Base-by-base conservation (phyloP, 2,888 invertebrate genomes). In the Incurvaria masculella region DNA sequence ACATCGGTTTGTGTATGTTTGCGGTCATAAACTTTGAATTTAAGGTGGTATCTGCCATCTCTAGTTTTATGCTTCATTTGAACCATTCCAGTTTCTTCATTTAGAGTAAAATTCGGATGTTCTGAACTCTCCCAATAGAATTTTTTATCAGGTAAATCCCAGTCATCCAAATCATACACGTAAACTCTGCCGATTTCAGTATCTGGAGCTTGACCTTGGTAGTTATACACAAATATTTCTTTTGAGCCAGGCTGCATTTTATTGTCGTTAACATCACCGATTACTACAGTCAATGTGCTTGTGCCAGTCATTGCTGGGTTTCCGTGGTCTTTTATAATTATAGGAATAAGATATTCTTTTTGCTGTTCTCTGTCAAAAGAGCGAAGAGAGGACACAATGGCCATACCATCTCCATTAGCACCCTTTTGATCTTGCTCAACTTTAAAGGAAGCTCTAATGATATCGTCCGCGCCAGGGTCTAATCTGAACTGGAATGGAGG, bases 221-320 rank as follows among this genome's bases (percentile, higher is more conserved):
- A 99, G 72, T 96, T 97, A 72, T 98, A 98, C 2, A 97, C 95
- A 64, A 96, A 91, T 61, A 99, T 95, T 56, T 96, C 91, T 79
- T 98, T 98, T 4, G 92, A 89, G 1, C 98, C 99, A 0, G 97
- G 94, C 64, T 93, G 93, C 94, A 98, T 99, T 75, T 95, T 94
- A 71, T 98, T 97, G 68, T 98, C 98, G 69, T 99, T 99, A 19
- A 93, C 91, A 71, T 99, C 98, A 19, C 97, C 97, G 59, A 99
- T 97, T 45, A 97, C 93, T 21, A 98, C 94, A 0, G 96, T 97
- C 33, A 98, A 76, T 0, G 96, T 97, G 63, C 94, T 94, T 10
- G 97, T 97, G 53, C 96, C 97, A 16, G 94, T 94, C 91, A 96
- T 93, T 0, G 91, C 89, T n/a, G 96, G 95, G 56, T 91, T 93